Conservation (phyloP, 2,113 vertebrate genomes). For the Zapornia atra region DNA sequence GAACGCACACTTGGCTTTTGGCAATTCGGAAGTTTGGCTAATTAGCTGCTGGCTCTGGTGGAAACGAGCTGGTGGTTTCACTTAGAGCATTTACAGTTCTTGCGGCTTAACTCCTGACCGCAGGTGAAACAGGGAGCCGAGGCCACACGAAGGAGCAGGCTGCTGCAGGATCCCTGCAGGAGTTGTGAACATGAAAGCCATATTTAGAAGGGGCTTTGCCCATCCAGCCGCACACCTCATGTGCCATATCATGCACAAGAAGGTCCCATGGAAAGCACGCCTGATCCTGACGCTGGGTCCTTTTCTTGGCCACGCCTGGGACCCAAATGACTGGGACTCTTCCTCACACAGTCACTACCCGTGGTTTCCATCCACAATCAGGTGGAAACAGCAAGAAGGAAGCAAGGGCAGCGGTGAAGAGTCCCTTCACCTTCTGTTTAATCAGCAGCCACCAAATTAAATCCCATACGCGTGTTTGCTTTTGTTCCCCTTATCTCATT, state of each 20-base stretch:
- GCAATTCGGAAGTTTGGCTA: not conserved
- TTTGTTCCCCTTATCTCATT: not conserved
- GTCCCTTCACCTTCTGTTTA: not conserved
- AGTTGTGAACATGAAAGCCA: not conserved
- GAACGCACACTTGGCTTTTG: not conserved
- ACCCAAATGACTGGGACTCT: too few species aligned
- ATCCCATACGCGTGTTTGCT: not conserved
- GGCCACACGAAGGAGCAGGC: fast-evolving
- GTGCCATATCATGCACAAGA: not conserved
- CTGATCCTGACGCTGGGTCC: not conserved
- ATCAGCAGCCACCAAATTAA: not conserved
- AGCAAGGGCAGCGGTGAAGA: not conserved
- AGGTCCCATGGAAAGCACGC: not conserved
- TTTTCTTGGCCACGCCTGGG: not conserved
- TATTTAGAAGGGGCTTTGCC: not conserved
- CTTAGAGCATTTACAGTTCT: not conserved
- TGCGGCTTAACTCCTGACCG: not conserved
- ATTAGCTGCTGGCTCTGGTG: not conserved
- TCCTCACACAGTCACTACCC: fast-evolving
- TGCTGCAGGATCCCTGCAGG: not conserved
- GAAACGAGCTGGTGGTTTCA: not conserved
- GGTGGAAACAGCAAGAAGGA: fast-evolving
- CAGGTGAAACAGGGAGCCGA: fast-evolving
- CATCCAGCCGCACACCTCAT: too few species aligned
- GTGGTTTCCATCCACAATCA: fast-evolving